phyloP scores from a whole-genome alignment of 2,113 vertebrate species.

The Lynx canadensis region DNA sequence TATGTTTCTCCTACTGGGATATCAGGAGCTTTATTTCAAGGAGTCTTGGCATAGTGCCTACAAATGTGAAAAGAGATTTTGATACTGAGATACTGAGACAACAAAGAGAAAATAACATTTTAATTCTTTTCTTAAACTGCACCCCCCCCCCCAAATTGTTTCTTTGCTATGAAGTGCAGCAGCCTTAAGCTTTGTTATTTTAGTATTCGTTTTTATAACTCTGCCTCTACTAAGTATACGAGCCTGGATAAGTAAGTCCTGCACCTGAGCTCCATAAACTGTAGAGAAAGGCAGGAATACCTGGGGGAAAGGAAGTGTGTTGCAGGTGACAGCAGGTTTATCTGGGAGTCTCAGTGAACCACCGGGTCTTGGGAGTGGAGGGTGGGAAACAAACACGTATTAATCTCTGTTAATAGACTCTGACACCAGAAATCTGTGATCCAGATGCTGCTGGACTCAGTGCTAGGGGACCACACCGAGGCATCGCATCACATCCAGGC shows the following conservation, averaged over 20 bases:
- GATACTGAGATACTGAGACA: slow-evolving; percentile 6
- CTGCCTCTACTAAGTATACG: not conserved
- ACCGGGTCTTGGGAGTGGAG: not conserved
- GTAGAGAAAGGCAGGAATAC: not conserved
- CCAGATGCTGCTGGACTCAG: not conserved
- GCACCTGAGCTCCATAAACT: not conserved
- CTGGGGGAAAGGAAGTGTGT: not conserved
- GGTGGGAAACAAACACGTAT: slow-evolving; percentile 23
- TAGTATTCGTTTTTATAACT: not conserved
- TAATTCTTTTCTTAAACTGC: not conserved
- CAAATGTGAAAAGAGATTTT: not conserved
- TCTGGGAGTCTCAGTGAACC: not conserved
- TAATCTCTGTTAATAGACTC: slow-evolving; percentile 40
- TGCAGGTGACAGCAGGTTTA: not conserved
- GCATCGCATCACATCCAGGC: not conserved
- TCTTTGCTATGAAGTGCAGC: not conserved
- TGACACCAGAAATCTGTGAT: not conserved
- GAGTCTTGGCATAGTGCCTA: not conserved
- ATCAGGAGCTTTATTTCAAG: not conserved
- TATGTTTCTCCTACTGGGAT: not conserved
- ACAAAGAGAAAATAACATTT: not conserved
- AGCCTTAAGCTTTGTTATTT: not conserved
- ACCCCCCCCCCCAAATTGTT: not conserved
- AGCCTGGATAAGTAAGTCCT: slow-evolving; percentile 1
- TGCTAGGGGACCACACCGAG: not conserved